Percentiles rank a stretch among this genome's conserved stretches.
Conservation (phyloP, 53 echinoderm and acorn worm genomes). For the Pentamera pediparva region DNA sequence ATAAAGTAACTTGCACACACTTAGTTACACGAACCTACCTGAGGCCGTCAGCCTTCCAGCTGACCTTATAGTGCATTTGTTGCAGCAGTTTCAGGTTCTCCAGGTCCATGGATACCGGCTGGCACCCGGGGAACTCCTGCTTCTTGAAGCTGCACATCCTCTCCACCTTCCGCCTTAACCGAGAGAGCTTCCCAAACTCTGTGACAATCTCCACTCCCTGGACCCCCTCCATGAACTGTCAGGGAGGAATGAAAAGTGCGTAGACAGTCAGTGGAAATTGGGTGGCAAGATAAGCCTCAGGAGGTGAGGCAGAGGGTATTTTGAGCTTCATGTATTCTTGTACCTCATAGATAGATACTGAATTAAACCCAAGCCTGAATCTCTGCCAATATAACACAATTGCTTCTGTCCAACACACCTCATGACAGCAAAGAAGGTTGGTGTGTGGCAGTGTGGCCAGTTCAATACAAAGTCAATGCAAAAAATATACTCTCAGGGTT, state of each 20-base stretch:
- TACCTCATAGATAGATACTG: no score
- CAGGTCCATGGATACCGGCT: constrained; percentile 81
- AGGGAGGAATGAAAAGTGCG: not conserved
- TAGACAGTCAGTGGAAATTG: not conserved
- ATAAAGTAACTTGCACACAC: no score
- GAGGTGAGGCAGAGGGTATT: no score
- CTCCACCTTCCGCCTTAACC: constrained; percentile 51
- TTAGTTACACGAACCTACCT: constrained; percentile 41
- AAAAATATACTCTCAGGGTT: no score
- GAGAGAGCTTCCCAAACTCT: constrained; percentile 65
- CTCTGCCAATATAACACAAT: no score
- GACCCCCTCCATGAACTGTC: constrained; percentile 92
- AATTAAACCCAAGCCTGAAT: no score
- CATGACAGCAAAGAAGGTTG: no score
- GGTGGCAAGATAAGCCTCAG: no score
- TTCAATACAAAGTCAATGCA: no score
- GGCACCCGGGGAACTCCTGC: constrained; percentile 76
- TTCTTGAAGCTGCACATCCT: constrained; percentile 69
- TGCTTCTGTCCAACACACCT: no score
- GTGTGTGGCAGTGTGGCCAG: no score
- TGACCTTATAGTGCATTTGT: constrained; percentile 79
- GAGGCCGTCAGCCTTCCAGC: constrained; percentile 97
- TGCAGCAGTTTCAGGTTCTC: constrained; percentile 59
- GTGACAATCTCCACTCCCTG: constrained; percentile 71
- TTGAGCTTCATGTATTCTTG: no score